A percentile compares a stretch with the other conserved stretches of the same genome.
phyloP scores from a whole-genome alignment of 92 coral and sea anemone species.

The Phenganax stokvisi region DNA sequence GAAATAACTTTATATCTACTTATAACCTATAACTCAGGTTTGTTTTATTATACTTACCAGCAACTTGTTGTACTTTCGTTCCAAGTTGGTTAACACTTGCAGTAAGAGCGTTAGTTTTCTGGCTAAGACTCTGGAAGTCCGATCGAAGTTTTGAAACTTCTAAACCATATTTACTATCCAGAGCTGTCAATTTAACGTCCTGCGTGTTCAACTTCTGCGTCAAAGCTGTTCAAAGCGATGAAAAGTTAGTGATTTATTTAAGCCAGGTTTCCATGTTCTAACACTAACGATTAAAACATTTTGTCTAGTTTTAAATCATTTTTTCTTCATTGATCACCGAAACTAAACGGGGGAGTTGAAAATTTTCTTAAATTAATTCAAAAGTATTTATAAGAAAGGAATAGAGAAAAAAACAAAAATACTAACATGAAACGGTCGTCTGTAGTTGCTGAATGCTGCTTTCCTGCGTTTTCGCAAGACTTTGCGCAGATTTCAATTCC shows the following conservation, averaged over 20 bases:
- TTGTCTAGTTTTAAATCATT: too few species aligned
- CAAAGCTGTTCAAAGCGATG: constrained; percentile 5
- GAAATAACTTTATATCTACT: too few species aligned
- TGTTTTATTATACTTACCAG: neutral
- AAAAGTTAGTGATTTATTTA: neutral
- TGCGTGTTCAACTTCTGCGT: neutral
- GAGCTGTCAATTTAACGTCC: neutral
- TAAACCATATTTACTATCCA: constrained; percentile 5
- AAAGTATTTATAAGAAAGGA: neutral
- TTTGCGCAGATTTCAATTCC: neutral
- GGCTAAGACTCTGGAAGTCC: neutral
- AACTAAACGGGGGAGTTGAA: too few species aligned
- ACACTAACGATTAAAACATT: too few species aligned
- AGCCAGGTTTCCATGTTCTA: neutral
- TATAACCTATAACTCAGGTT: too few species aligned
- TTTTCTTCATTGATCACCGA: too few species aligned
- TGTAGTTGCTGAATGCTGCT: constrained; percentile 6
- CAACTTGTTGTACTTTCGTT: constrained; percentile 19
- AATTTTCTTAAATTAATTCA: too few species aligned
- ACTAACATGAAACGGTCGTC: constrained; percentile 4
- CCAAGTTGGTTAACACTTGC: constrained; percentile 6
- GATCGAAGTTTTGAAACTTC: constrained; percentile 20
- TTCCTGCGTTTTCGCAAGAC: constrained; percentile 1
- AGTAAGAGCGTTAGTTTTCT: constrained; percentile 4
- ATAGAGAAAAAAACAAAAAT: neutral